These are phyloP conservation scores for Busseola fusca DNA, from an alignment of 2,888 invertebrate genomes.

Conservation along the genomic window DNA sequence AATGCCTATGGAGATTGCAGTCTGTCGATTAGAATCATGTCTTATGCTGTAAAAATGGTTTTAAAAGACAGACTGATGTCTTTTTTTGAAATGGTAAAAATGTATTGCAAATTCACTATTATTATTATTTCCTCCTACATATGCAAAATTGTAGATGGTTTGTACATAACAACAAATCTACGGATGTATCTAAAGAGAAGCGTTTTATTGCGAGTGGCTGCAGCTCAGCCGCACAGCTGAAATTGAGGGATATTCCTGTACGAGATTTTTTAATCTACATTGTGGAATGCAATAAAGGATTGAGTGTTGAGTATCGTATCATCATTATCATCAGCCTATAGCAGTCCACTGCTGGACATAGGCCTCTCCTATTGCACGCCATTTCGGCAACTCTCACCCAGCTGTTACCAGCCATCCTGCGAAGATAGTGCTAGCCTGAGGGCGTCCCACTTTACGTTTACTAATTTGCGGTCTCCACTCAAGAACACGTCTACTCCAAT, in stretches of 20 bases:
- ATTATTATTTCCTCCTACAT: neutral
- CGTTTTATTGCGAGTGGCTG: constrained; percentile 56
- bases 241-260: constrained; percentile 31
- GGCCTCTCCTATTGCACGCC: no score
- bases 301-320: no score
- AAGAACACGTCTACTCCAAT: no score
- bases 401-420: no score
- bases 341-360: no score
- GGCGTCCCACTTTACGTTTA: no score
- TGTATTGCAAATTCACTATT: neutral
- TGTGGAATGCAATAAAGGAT: no score
- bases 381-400: no score
- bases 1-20: neutral
- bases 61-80: neutral
- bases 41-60: neutral
- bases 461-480: no score
- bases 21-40: neutral
- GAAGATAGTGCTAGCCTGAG: no score
- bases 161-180: constrained; percentile 40
- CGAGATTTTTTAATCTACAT: no score
- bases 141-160: neutral
- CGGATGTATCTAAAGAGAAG: constrained; percentile 25
- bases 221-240: constrained; percentile 58
- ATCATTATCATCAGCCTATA: no score
- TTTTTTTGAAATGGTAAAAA: neutral